These are phyloP conservation scores for Coptotermes formosanus DNA, from an alignment of 1,140 invertebrate genomes.

Conservation along the genomic window DNA sequence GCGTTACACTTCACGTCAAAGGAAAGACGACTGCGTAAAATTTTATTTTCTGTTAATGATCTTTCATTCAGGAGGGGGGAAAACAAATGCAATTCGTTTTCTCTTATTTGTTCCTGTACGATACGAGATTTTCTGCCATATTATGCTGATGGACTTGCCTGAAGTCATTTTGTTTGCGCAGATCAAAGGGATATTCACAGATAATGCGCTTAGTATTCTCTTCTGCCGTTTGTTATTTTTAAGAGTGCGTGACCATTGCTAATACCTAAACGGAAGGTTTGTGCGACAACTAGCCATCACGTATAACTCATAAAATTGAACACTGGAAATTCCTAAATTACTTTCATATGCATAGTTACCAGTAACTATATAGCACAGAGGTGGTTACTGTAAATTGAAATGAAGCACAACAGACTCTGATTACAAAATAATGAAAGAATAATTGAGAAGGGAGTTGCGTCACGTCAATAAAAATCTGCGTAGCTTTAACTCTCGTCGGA, in stretches of 20 bases:
- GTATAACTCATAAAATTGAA: constrained; percentile 3
- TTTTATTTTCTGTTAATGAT: too few relatives aligned
- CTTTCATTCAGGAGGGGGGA: too few relatives aligned
- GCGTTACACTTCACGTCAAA: too few relatives aligned
- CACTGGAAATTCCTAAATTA: background rate
- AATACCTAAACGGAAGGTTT: background rate
- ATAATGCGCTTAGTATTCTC: background rate
- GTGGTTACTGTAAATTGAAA: background rate
- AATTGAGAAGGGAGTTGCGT: background rate
- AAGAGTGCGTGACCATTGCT: background rate
- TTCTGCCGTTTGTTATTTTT: background rate
- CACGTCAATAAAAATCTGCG: background rate
- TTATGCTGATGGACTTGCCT: too few relatives aligned
- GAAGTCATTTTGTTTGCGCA: background rate
- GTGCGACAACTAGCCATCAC: background rate
- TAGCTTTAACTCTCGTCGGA: background rate
- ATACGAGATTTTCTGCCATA: too few relatives aligned
- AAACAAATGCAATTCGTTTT: too few relatives aligned
- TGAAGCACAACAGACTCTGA: background rate
- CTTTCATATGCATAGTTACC: background rate
- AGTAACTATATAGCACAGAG: background rate
- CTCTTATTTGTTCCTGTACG: too few relatives aligned
- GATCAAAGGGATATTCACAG: background rate
- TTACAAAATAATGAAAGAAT: constrained; percentile 17
- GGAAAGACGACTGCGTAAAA: too few relatives aligned